Evolutionary conservation across 2,797 vertebrate species (phyloP).

Genomic region (Glossophaga mutica): DNA sequence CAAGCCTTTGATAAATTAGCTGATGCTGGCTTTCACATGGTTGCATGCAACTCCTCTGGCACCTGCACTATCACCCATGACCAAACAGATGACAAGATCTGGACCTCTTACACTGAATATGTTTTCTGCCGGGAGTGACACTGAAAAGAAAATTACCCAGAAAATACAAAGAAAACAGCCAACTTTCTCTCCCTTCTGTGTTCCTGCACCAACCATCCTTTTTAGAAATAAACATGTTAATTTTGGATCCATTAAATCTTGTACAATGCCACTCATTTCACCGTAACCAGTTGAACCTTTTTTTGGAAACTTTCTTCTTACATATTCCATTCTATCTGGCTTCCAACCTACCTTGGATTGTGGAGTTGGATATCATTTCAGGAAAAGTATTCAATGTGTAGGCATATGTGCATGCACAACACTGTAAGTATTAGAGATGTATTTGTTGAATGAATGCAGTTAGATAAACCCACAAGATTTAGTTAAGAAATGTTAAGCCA

Average conservation of each 20-base stretch:
- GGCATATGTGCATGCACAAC: neutral
- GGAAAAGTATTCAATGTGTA: neutral
- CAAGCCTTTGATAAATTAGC: slow-evolving; percentile 95
- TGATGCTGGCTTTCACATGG: slow-evolving; percentile 93
- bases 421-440: neutral
- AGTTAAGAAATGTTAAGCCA: neutral
- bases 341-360: slow-evolving; percentile 39
- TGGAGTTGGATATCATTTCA: slow-evolving; percentile 35
- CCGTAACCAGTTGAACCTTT: slow-evolving; percentile 50
- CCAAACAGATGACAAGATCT: slow-evolving; percentile 94
- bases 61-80: slow-evolving; percentile 94
- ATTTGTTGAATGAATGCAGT: neutral
- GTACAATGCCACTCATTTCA: slow-evolving; percentile 7
- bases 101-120: slow-evolving; percentile 97
- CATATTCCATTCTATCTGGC: slow-evolving; percentile 39
- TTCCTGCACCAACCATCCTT: slow-evolving; percentile 42
- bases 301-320: slow-evolving; percentile 39
- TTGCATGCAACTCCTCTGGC: slow-evolving; percentile 93
- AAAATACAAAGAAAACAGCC: slow-evolving; percentile 6
- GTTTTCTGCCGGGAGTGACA: slow-evolving; percentile 94
- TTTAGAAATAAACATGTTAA: slow-evolving; percentile 72
- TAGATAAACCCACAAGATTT: neutral
- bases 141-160: neutral
- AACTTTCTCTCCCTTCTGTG: slow-evolving; percentile 22
- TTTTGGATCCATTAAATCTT: slow-evolving; percentile 1